These are phyloP conservation scores for Dufourea novaeangliae DNA, from an alignment of 1,140 invertebrate species.

Conservation along the genomic window DNA sequence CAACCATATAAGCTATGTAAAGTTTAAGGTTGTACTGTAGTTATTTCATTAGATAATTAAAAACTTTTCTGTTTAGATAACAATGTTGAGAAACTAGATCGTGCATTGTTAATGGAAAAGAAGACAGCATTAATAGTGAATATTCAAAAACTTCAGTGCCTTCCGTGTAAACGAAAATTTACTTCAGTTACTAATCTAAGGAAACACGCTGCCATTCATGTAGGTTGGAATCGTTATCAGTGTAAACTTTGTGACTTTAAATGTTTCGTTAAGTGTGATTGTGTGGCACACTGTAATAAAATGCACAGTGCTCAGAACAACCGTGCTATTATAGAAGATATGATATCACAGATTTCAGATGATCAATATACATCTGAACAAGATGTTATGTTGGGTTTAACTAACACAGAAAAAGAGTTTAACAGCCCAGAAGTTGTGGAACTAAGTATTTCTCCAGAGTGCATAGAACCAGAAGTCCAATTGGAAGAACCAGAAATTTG, in stretches of 20 bases:
- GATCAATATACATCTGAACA: conserved; percentile 29
- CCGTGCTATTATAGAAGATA: conserved; percentile 58
- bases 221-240: conserved; percentile 78
- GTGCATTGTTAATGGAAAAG: conserved; percentile 46
- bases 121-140: conserved; percentile 62
- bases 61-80: not conserved
- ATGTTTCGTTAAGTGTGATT: conserved; percentile 75
- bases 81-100: conserved; percentile 13
- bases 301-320: conserved; percentile 72
- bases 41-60: not conserved
- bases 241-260: conserved; percentile 78
- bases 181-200: conserved; percentile 70
- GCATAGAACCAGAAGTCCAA: not conserved
- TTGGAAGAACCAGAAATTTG: not conserved
- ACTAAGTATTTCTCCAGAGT: not conserved
- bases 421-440: not conserved
- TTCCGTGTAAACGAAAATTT: conserved; percentile 75
- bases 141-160: conserved; percentile 71
- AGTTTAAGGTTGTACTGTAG: too few relatives aligned
- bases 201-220: conserved; percentile 78
- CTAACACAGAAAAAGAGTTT: not conserved
- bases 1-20: too few relatives aligned
- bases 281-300: conserved; percentile 74
- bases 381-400: conserved; percentile 9
- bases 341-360: conserved; percentile 71